Base-by-base conservation (phyloP, 2,888 invertebrate genomes). In the Drosophila quasianomalipes region DNA sequence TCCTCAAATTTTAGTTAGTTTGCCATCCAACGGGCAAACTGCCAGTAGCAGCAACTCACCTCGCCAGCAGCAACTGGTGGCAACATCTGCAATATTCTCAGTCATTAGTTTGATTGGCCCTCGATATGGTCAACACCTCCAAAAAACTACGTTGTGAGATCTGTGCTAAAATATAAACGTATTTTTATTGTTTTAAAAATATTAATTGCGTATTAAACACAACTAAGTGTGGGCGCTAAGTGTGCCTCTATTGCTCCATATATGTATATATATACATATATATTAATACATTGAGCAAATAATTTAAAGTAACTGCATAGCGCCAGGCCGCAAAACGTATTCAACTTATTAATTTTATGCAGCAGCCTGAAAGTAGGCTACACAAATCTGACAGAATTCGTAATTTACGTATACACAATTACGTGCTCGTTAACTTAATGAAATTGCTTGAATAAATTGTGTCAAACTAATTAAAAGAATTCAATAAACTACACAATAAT, bases 1-100 rank as follows among this genome's bases (percentile, higher is more conserved):
- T 64, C 60, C 70, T 39, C 70, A 68, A 71, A 71, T 57, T 73
- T 78, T 71, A 57, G 39, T 33, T 73, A 62, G 73, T 71, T 82
- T 72, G 70, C 70, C 57, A 73, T 81, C 75, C 49, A 69, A 62
- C 53, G 77, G 70, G 84, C 84, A 86, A 62, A 37, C 37, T 82
- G 86, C 83, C 85, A 82, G 76, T 37, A 68, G 57, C 59, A 73
- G 41, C 66, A 71, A 66, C 62, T 64, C 53, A 75, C 66, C 77
- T 72, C 66, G 51, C 7, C 59, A 19, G 26, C 60, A 28, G 10
- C 33, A 26, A 37, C 16, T 37, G 35, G 67, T 47, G 16, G 33
- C 14, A 49, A 53, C 37, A 57, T 61, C 66, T 66, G 71, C 6
- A 28, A 52, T 33, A 53, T 63, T 58, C 62, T 28, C 51, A 60